These are phyloP conservation scores for Corydoras maculifer DNA, from an alignment of 2,113 vertebrate genomes.

Conservation along the genomic window DNA sequence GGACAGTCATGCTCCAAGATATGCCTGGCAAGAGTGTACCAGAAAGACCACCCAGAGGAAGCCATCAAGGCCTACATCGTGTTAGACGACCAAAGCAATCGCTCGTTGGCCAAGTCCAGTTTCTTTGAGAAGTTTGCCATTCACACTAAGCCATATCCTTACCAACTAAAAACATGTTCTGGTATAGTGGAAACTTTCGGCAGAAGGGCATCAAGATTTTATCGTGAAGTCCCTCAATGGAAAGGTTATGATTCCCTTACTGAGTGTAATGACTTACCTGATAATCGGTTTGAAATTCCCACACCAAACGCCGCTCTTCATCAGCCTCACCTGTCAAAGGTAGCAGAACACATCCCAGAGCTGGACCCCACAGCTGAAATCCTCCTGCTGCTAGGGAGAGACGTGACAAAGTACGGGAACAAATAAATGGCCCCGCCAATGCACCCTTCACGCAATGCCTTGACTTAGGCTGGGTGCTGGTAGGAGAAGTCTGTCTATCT, in stretches of 20 bases:
- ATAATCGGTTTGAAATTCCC: constrained; percentile 15
- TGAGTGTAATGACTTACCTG: not conserved
- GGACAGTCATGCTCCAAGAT: not conserved
- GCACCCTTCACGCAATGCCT: constrained; percentile 25
- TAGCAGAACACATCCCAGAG: constrained; percentile 1
- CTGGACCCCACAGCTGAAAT: constrained; percentile 7
- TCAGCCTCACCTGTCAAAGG: constrained; percentile 7
- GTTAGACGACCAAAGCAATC: constrained; percentile 28
- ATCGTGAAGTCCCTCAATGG: not conserved
- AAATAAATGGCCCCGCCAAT: constrained; percentile 22
- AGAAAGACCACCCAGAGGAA: not conserved
- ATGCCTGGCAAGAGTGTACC: not conserved
- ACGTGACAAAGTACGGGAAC: constrained; percentile 32
- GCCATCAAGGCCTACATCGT: not conserved
- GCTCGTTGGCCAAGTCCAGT: constrained; percentile 7
- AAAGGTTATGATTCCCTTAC: not conserved
- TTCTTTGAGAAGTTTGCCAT: constrained; percentile 27
- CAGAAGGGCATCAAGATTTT: not conserved
- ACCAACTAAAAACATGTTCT: constrained; percentile 20
- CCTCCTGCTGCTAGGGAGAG: constrained; percentile 22
- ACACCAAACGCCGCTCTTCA: not conserved
- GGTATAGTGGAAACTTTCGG: not conserved
- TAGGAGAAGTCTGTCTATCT: constrained; percentile 19
- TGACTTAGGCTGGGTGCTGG: constrained; percentile 26
- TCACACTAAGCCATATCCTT: not conserved